These are phyloP conservation scores for Mormyrus hasselquistii DNA, from an alignment of 2,797 vertebrate species.

Conservation along the genomic window DNA sequence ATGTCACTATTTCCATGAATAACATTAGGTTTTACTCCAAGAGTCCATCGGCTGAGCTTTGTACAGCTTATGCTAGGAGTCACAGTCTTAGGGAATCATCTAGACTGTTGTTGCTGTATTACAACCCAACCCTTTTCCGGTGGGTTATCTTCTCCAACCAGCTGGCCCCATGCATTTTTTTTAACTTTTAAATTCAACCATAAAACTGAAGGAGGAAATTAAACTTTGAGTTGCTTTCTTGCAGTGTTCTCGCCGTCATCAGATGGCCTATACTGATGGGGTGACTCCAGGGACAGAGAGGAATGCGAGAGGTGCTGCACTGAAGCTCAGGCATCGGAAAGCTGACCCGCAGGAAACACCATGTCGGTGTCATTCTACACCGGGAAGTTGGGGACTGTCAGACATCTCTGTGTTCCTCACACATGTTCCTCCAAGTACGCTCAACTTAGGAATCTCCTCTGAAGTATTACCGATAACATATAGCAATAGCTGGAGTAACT, in stretches of 20 bases:
- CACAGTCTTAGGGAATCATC: slow-evolving; percentile 13
- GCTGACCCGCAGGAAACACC: background rate
- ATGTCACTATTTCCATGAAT: slow-evolving; percentile 20
- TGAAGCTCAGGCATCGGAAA: background rate
- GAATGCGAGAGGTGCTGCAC: background rate
- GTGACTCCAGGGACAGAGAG: background rate
- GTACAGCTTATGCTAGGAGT: slow-evolving; percentile 15
- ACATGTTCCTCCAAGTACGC: background rate
- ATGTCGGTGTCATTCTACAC: background rate
- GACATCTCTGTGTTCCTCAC: background rate
- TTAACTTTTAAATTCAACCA: background rate
- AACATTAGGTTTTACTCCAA: slow-evolving; percentile 14
- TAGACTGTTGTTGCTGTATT: background rate
- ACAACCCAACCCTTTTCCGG: background rate
- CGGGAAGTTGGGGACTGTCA: background rate
- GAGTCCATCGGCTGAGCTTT: slow-evolving; percentile 12
- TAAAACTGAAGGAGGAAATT: background rate
- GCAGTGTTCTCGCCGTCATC: background rate
- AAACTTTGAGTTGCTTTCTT: background rate
- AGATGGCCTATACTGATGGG: background rate
- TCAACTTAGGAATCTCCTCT: background rate
- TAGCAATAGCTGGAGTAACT: background rate
- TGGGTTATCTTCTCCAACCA: slow-evolving; percentile 1
- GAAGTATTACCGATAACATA: background rate
- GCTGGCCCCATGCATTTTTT: background rate